Base-by-base conservation (phyloP, 2,888 invertebrate species). In the Eledona agricola region DNA sequence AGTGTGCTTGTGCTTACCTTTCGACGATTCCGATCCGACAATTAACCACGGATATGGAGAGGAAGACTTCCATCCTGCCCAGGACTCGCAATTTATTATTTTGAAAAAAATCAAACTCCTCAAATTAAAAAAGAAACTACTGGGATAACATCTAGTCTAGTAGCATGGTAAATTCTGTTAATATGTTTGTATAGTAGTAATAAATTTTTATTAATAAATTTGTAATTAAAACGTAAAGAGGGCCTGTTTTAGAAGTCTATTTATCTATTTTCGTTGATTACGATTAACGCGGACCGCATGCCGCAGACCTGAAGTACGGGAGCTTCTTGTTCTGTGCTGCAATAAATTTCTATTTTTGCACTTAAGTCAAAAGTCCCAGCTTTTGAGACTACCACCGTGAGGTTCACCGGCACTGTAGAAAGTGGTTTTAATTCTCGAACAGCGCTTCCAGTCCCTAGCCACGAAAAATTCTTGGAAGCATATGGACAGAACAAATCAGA, bases 291-390 rank as follows among this genome's bases (percentile, higher is more conserved):
- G 34, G 73, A 71, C 53, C 71, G 68, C 51, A 72, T 71, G 55
- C 72, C 70, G 64, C 70, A 72, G 43, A 62, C 61, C 56, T 76
- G 76, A 32, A 72, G 58, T 43, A 71, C 62, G 23, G 67, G 64
- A 29, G 58, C 53, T 34, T 72, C 68, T 35, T 65, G 56, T 42
- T 67, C 58, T n/a, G 38, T 42, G 60, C 65, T 71, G 61, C 77
- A 77, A 54, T 69, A 77, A n/a, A 83, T 69, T 62, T 81, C 79
- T 67, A 88, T 79, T 35, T 85, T 80, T 5, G 83, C 79, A 31
- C 86, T 85, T 52, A 88, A 78, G 62, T 86, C 82, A 72, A 85
- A 88, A 3, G 86, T 83, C 50, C 88, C 88, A 17, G 87, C 83
- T 20, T 80, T 76, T 13, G 84, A 80, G 60, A 85, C 78, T 52